Evolutionary conservation across 1,140 invertebrate genomes (phyloP).

Genomic region (Drosophila burlai): DNA sequence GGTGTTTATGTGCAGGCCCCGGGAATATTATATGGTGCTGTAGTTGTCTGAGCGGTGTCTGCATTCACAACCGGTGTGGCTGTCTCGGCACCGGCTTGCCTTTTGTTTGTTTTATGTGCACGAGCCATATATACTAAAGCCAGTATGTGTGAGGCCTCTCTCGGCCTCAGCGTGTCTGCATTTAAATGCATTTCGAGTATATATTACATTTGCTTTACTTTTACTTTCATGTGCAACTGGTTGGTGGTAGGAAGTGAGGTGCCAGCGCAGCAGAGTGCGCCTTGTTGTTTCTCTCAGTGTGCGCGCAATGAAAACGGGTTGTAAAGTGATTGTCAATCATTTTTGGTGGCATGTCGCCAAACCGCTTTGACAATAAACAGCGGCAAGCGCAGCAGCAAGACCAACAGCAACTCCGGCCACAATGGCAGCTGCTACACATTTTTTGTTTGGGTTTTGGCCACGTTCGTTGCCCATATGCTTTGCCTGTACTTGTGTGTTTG

Average conservation of each 20-base stretch:
- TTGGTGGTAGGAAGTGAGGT: slow-evolving; percentile 67
- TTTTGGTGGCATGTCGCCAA: slow-evolving; percentile 81
- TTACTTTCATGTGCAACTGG: slow-evolving; percentile 83
- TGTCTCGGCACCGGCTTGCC: slow-evolving; percentile 61
- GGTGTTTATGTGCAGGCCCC: slow-evolving; percentile 20
- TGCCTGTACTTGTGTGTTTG: slow-evolving; percentile 24
- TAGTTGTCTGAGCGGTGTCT: slow-evolving; percentile 57
- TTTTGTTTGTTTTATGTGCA: slow-evolving; percentile 74
- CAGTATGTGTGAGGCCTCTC: background rate
- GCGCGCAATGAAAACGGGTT: slow-evolving; percentile 70
- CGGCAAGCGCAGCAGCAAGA: slow-evolving; percentile 24
- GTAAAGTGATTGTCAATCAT: slow-evolving; percentile 83
- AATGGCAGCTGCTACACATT: slow-evolving; percentile 74
- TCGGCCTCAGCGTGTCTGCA: slow-evolving; percentile 50
- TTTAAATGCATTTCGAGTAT: slow-evolving; percentile 65
- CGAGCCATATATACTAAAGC: slow-evolving; percentile 10
- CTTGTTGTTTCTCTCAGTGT: slow-evolving; percentile 51
- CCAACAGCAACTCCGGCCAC: slow-evolving; percentile 1
- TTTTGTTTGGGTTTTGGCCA: slow-evolving; percentile 39
- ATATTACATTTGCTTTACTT: slow-evolving; percentile 72
- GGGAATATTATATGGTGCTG: slow-evolving; percentile 21
- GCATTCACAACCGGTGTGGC: slow-evolving; percentile 73
- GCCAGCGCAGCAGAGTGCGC: slow-evolving; percentile 31
- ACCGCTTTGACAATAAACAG: slow-evolving; percentile 72
- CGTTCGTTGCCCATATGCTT: slow-evolving; percentile 33